Percentiles rank a stretch among this genome's conserved stretches.
Evolutionary conservation across 2,797 vertebrate genomes (phyloP).

Genomic region (Carduelis carduelis): DNA sequence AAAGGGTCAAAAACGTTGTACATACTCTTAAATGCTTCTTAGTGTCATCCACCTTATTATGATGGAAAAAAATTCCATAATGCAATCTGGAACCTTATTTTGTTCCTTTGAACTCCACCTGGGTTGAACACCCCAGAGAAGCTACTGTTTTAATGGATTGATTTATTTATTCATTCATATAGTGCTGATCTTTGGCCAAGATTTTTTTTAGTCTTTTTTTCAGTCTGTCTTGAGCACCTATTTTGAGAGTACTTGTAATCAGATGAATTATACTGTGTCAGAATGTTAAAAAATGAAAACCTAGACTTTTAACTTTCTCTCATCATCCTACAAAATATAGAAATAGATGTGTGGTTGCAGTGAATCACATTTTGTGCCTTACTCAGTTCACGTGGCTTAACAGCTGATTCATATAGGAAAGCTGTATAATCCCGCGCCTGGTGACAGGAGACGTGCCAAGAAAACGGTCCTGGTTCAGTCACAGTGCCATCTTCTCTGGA

Average conservation of each 20-base stretch:
- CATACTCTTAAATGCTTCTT: background rate
- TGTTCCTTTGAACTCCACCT: background rate
- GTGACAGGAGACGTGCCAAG: constrained; percentile 39
- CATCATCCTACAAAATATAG: constrained; percentile 6
- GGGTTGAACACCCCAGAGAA: background rate
- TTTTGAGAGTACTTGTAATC: background rate
- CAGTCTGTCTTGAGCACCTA: background rate
- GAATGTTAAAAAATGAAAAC: background rate
- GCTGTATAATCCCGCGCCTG: constrained; percentile 42
- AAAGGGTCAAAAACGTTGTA: background rate
- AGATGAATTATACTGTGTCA: background rate
- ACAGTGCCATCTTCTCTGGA: background rate
- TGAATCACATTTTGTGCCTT: constrained; percentile 50
- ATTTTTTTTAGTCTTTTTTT: background rate
- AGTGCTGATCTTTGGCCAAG: background rate
- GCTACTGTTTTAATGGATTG: background rate
- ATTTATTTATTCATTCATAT: background rate
- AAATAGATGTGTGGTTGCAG: constrained; percentile 14
- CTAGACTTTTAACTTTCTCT: background rate
- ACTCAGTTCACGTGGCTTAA: constrained; percentile 45
- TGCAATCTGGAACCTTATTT: background rate
- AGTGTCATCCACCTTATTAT: background rate
- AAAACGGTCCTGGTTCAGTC: background rate
- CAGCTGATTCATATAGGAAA: constrained; percentile 49
- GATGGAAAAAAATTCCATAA: background rate